phyloP scores from a whole-genome alignment of 2,113 vertebrate species.

The Steatornis caripensis region DNA sequence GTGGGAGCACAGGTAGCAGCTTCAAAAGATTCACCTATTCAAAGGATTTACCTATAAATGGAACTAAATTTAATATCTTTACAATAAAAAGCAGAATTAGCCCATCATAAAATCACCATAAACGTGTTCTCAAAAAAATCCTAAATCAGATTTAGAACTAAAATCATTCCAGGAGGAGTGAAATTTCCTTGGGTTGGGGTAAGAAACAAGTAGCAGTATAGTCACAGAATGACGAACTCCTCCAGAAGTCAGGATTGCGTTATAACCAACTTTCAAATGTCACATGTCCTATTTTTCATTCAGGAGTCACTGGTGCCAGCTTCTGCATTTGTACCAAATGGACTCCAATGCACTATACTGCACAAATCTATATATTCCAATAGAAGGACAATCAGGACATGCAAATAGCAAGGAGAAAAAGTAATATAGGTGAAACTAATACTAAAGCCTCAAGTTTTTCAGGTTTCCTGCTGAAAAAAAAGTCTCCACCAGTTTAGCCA shows the following conservation, averaged over 20 bases:
- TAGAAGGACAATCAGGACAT: neutral
- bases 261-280: neutral
- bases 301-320: neutral
- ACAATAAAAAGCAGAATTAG: neutral
- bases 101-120: neutral
- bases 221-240: neutral
- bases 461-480: neutral
- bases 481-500: neutral
- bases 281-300: neutral
- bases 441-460: neutral
- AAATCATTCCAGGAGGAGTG: neutral
- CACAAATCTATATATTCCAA: neutral
- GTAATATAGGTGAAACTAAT: neutral
- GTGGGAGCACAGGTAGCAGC: neutral
- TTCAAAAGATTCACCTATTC: too few relatives aligned
- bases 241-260: neutral
- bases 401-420: neutral
- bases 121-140: neutral
- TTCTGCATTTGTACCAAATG: neutral
- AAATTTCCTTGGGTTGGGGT: neutral
- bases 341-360: neutral
- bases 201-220: neutral
- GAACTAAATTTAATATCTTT: neutral
- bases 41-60: neutral
- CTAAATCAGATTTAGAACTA: neutral